Conservation (phyloP, 2,888 invertebrate species). For the Petrolisthes cinctipes region DNA sequence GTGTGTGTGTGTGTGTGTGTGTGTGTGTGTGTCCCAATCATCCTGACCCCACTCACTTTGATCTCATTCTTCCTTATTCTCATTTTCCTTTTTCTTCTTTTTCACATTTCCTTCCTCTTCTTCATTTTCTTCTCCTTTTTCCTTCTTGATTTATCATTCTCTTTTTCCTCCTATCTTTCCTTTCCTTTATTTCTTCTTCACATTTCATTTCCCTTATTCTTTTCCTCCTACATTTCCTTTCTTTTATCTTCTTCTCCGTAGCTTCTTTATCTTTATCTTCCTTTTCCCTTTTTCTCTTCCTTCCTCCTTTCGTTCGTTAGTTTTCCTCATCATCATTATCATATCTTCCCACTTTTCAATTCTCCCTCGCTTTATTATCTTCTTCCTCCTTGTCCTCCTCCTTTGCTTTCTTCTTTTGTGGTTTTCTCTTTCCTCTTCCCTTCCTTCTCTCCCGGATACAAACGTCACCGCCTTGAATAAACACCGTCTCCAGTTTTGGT, state of each 20-base stretch:
- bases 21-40: not conserved
- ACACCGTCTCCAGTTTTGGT: no score
- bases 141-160: conserved; percentile 1
- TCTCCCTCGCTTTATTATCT: not conserved
- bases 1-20: not conserved
- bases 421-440: not conserved
- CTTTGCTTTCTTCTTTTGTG: not conserved
- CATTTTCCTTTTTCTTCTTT: not conserved
- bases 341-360: not conserved
- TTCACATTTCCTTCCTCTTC: not conserved
- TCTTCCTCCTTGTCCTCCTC: not conserved
- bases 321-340: not conserved
- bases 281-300: not conserved
- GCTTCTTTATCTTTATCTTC: not conserved
- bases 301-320: not conserved
- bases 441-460: not conserved
- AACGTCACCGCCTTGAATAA: no score
- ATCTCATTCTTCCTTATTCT: not conserved
- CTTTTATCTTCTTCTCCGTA: no score
- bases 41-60: conserved; percentile 2
- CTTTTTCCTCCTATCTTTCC: not conserved
- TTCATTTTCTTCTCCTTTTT: not conserved
- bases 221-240: not conserved
- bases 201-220: not conserved
- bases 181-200: not conserved